Conservation (phyloP, 23 tunicate species). For the Trididemnum clinides region DNA sequence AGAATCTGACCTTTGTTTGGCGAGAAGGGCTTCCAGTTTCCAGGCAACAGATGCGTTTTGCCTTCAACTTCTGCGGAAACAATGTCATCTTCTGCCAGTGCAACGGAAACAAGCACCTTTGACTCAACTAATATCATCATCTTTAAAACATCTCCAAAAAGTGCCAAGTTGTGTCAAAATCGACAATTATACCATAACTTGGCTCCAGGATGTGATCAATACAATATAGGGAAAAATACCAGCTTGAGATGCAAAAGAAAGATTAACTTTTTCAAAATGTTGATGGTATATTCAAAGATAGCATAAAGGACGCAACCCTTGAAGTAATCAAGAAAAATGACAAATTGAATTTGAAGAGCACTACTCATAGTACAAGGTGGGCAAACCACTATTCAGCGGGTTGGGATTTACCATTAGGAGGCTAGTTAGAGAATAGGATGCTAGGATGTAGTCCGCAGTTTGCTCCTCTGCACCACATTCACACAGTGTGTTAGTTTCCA, state of each 20-base stretch:
- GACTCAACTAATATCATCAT: not conserved
- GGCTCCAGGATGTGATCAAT: not conserved
- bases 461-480: too few relatives aligned
- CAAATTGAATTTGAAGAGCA: not conserved
- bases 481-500: too few relatives aligned
- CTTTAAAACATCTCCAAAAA: not conserved
- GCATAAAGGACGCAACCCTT: constrained; percentile 19
- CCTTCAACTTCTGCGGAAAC: constrained; percentile 5
- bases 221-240: not conserved
- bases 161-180: not conserved
- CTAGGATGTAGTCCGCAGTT: too few relatives aligned
- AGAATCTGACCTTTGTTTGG: not conserved
- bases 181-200: not conserved
- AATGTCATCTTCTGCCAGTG: not conserved
- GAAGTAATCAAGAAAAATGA: not conserved
- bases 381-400: too few relatives aligned
- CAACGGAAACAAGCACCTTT: not conserved
- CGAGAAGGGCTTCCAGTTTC: not conserved
- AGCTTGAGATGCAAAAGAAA: not conserved
- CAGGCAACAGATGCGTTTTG: too few relatives aligned
- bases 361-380: too few relatives aligned
- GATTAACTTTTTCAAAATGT: not conserved
- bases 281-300: not conserved
- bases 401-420: too few relatives aligned
- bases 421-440: too few relatives aligned